Conservation (phyloP, 2,113 vertebrate species). For the Pteronura brasiliensis region DNA sequence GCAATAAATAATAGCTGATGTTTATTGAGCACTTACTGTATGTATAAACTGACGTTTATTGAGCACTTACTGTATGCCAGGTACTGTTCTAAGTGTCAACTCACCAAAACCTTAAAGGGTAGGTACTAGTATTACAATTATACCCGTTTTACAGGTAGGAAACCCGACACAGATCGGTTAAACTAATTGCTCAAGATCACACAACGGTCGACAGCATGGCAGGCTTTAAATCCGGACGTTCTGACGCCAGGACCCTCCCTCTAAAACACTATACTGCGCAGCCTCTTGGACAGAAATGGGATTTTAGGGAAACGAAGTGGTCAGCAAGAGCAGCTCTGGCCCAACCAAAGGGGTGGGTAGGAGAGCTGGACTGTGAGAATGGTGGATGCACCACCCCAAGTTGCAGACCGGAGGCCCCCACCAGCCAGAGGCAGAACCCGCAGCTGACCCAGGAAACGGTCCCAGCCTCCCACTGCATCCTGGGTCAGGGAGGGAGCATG, state of each 20-base stretch:
- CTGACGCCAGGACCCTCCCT: background rate
- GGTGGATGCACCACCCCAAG: accelerated
- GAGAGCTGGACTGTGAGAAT: background rate
- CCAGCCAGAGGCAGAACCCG: background rate
- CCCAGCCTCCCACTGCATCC: background rate
- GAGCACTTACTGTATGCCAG: background rate
- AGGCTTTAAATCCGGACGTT: background rate
- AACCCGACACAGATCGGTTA: background rate
- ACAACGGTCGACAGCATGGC: too few species aligned
- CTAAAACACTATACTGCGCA: background rate
- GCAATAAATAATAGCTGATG: background rate
- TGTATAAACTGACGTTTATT: too few species aligned
- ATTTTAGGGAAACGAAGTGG: background rate
- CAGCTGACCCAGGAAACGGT: accelerated
- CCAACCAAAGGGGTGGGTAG: background rate
- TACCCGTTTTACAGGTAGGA: background rate
- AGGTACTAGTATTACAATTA: too few species aligned
- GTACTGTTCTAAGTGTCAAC: background rate
- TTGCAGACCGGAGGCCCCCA: background rate
- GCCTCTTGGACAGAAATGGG: background rate
- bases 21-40: background rate
- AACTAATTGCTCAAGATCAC: background rate
- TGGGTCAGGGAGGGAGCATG: background rate
- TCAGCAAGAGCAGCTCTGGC: background rate
- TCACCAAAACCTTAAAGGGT: too few species aligned